Base-by-base conservation (phyloP, 2,113 vertebrate genomes). In the Hippoglossus stenolepis region DNA sequence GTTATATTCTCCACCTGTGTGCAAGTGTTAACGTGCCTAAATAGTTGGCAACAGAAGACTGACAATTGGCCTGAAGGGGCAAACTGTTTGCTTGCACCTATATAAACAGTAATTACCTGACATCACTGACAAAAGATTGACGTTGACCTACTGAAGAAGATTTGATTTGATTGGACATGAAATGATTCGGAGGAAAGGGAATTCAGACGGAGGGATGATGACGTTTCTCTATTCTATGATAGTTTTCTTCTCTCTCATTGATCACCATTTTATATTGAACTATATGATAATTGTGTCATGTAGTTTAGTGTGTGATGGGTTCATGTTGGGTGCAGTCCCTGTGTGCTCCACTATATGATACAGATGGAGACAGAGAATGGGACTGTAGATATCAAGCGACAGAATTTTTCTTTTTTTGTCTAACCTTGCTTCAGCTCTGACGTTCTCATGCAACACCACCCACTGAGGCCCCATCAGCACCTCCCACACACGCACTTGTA, bases 381-480 rank as follows among this genome's bases (percentile, higher is more conserved):
- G 47, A 40, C 45, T 56, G 70, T n/a, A 43, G 43, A 65, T 8
- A 68, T 70, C 10, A 64, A 72, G 43, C 43, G 65, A 51, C 24
- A 28, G 43, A 62, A 57, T 2, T 18, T 18, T 5, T 18, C 0
- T 18, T 3, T 53, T 53, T 53, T 53, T 9, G 24, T 58, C 65
- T 79, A 85, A 85, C 80, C 69, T 82, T 79, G 57, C 67, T 87
- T 69, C 66, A 69, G 70, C 51, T 54, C 51, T 54, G 6, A 54
- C 21, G 38, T 73, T 88, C 78, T 86, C 90, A 90, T 79, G 86
- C 86, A 93, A 91, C 49, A 45, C 86, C 87, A 81, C 91, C 90
- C 91, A 90, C 90, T 53, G 81, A 83, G 73, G 70, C 75, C 63
- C 77, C 75, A 78, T 84, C 81, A 85, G 69, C 80, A 81, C 84